Percentiles rank a stretch among this genome's conserved stretches.
Conservation (phyloP, 2,113 vertebrate species). For the Vombatus ursinus region DNA sequence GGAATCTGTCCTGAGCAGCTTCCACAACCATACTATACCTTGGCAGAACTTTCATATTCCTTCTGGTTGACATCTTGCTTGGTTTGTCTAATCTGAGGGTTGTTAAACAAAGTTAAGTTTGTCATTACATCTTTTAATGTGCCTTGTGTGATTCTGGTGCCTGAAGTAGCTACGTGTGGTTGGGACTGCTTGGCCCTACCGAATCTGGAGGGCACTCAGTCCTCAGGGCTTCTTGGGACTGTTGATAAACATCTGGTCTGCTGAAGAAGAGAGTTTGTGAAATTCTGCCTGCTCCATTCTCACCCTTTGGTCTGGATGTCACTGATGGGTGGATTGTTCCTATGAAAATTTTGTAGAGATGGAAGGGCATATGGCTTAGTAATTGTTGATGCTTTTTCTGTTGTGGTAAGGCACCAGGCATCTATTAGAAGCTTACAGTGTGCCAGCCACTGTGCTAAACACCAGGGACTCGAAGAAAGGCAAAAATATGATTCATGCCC, state of each 20-base stretch:
- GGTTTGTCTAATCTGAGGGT: too few species aligned
- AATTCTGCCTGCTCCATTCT: neutral
- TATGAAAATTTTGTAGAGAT: neutral
- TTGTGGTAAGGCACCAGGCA: neutral
- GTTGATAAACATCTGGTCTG: neutral
- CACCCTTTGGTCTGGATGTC: neutral
- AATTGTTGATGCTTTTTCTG: neutral
- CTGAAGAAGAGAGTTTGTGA: neutral
- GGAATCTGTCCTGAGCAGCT: too few species aligned
- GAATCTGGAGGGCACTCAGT: neutral
- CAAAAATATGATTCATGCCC: neutral
- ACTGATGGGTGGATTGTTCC: neutral
- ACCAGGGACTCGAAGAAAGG: neutral
- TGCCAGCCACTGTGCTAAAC: neutral
- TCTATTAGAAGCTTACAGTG: neutral
- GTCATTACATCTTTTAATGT: too few species aligned
- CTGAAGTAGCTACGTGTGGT: too few species aligned
- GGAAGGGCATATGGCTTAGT: neutral
- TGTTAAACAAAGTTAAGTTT: too few species aligned
- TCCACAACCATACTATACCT: too few species aligned
- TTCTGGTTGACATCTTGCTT: too few species aligned
- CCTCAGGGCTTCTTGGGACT: neutral
- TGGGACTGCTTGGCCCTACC: neutral
- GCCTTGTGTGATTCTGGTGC: too few species aligned
- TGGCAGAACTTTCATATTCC: too few species aligned